These are phyloP conservation scores for Lagria hirta DNA, from an alignment of 2,888 invertebrate genomes.

Conservation along the genomic window DNA sequence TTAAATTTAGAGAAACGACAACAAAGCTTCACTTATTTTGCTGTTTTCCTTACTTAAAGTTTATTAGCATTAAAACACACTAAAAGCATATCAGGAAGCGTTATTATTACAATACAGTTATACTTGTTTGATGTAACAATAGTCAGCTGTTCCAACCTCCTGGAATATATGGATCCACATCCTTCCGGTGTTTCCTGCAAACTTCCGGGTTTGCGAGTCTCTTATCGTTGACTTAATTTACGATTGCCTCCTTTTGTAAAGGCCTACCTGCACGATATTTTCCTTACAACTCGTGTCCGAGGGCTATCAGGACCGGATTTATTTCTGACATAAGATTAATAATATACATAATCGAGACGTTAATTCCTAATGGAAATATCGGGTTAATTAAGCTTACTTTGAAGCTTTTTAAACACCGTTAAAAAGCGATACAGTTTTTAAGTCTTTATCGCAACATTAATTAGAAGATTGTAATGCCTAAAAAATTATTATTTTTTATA, in stretches of 20 bases:
- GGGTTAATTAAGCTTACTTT: constrained; percentile 15
- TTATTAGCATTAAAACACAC: no score
- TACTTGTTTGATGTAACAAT: constrained; percentile 34
- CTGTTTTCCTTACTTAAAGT: no score
- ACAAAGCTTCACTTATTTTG: no score
- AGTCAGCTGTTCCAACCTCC: constrained; percentile 34
- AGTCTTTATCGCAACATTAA: no score
- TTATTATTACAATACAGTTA: constrained; percentile 22
- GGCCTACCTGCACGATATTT: constrained; percentile 1
- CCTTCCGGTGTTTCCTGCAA: constrained; percentile 34
- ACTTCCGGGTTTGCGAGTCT: constrained; percentile 26
- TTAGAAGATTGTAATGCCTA: no score
- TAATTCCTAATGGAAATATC: constrained; percentile 9
- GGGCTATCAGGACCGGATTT: no score
- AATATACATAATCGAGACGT: constrained; percentile 15
- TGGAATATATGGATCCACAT: constrained; percentile 35
- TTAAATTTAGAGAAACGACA: no score
- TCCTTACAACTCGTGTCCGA: no score
- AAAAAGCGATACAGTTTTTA: no score
- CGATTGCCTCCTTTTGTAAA: neutral
- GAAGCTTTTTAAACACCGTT: no score
- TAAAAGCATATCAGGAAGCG: constrained; percentile 12
- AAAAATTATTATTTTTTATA: no score
- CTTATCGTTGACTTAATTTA: constrained; percentile 19
- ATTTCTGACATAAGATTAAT: constrained; percentile 1